A percentile compares a stretch with the other conserved stretches of the same genome.
Evolutionary conservation across 2,797 vertebrate species (phyloP).

Genomic region (Artibeus lituratus): DNA sequence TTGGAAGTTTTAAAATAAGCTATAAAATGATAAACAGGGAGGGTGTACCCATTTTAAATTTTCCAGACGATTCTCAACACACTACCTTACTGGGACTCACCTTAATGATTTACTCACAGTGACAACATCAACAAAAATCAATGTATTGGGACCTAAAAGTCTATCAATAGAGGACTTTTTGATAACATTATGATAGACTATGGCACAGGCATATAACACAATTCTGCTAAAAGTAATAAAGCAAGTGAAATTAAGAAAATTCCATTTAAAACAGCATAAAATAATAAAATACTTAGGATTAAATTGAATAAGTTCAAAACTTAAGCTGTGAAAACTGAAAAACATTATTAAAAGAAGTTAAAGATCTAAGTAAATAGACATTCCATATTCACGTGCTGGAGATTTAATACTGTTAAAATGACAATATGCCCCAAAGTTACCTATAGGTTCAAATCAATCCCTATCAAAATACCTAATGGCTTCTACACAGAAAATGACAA

Average conservation of each 20-base stretch:
- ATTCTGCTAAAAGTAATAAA: neutral
- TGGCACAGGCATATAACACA: neutral
- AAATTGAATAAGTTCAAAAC: neutral
- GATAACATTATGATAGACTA: neutral
- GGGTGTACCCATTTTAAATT: neutral
- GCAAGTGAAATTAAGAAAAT: conserved; percentile 19
- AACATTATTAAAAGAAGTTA: neutral
- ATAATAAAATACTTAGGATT: neutral
- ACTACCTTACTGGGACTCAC: neutral
- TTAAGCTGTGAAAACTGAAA: neutral
- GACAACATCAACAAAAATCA: neutral
- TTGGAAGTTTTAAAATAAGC: neutral
- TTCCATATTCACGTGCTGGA: neutral
- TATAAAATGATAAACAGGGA: conserved; percentile 8
- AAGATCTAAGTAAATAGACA: neutral
- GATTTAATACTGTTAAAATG: neutral
- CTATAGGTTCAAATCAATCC: neutral
- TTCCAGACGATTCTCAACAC: neutral
- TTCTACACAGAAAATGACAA: neutral
- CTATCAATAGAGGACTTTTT: neutral
- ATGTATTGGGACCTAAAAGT: neutral
- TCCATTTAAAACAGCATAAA: neutral
- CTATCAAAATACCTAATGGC: neutral
- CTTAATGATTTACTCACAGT: neutral
- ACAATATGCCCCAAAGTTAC: neutral